phyloP scores from a whole-genome alignment of 2,888 invertebrate species.

The Lymantria dispar region DNA sequence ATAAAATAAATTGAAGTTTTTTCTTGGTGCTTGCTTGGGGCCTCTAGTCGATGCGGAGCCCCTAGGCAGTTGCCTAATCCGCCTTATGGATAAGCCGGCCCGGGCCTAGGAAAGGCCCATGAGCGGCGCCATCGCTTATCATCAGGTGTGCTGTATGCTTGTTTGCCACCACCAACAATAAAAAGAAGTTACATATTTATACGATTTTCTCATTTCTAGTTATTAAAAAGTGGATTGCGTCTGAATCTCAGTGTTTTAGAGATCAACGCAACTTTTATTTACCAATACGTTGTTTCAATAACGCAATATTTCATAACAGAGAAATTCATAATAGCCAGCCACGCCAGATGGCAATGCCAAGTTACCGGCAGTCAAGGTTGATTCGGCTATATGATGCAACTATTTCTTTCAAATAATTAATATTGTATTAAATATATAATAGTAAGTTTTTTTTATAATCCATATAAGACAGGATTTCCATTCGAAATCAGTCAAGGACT shows the following conservation, averaged over 20 bases:
- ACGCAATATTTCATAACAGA: conserved; percentile 60
- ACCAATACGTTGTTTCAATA: conserved; percentile 52
- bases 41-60: no score
- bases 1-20: no score
- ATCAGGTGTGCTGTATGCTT: no score
- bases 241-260: conserved; percentile 20
- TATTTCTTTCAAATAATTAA: conserved; percentile 9
- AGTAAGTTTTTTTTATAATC: neutral
- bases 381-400: conserved; percentile 18
- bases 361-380: conserved; percentile 45
- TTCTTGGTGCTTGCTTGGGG: no score
- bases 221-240: conserved; percentile 11
- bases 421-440: conserved; percentile 1
- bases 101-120: no score
- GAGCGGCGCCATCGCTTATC: no score
- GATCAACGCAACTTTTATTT: conserved; percentile 41
- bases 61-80: no score
- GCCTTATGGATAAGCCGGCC: no score
- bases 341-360: conserved; percentile 53
- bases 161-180: no score
- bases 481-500: neutral
- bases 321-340: conserved; percentile 54
- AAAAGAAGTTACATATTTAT: no score
- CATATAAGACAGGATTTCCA: conserved; percentile 2
- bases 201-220: no score